phyloP scores from a whole-genome alignment of 2,113 vertebrate genomes.

The Delphinus delphis region DNA sequence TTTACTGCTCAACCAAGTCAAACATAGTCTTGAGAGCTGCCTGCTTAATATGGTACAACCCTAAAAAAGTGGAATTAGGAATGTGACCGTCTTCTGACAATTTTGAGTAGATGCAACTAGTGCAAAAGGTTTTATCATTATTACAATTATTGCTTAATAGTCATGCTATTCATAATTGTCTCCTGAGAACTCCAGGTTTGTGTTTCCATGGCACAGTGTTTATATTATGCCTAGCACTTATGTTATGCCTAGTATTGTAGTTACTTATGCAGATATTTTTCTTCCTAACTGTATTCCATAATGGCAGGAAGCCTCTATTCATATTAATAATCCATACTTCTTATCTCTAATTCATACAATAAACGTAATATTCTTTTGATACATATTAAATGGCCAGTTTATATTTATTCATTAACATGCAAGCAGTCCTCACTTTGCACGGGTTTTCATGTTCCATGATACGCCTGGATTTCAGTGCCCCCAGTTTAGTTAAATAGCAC shows the following conservation, averaged over 20 bases:
- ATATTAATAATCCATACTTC: background rate
- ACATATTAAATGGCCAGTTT: background rate
- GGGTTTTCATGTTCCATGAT: background rate
- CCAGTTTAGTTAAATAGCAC: background rate
- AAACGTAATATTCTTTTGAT: background rate
- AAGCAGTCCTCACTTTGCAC: background rate
- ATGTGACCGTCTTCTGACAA: background rate
- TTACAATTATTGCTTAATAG: background rate
- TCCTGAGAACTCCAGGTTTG: background rate
- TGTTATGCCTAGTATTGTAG: background rate
- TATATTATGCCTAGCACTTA: background rate
- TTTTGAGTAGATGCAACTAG: background rate
- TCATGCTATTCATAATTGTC: background rate
- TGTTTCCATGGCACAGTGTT: background rate
- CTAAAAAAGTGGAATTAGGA: background rate
- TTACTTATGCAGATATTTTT: background rate
- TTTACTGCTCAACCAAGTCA: conserved; percentile 1
- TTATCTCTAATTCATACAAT: background rate
- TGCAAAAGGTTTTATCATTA: background rate
- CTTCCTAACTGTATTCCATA: background rate
- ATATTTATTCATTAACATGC: background rate
- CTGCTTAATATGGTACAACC: background rate
- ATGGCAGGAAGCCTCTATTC: background rate
- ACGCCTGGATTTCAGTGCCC: background rate
- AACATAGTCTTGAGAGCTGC: background rate